Evolutionary conservation across 2,797 vertebrate species (phyloP), one percentile per base, ranked within the genome.

Genomic region (Ceyx erithaca): DNA sequence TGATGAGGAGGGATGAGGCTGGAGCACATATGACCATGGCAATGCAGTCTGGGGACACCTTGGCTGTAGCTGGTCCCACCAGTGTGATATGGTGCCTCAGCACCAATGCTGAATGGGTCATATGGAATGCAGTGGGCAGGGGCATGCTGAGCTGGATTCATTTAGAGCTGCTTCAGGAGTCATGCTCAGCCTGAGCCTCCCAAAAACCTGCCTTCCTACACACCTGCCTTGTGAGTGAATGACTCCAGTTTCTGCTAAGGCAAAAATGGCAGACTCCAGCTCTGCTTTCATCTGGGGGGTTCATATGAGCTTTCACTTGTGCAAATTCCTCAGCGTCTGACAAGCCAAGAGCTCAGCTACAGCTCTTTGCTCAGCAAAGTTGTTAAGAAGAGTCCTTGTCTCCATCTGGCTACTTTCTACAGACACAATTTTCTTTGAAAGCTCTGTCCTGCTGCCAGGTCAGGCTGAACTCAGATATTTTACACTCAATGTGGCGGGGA

Each of bases 61-160:
- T 5, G 3, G 28, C 57, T 80, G 52, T 33, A 49, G 45, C 12
- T 0, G 0, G 20, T 49, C 21, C 54, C 3, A 1, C 26, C 0
- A 5, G 20, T 1, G 1, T 8, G 45, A 54, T 21, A 17, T 2
- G 4, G 33, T 45, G 25, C 13, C 35, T 79, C 43, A 54, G 59
- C n/a, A 40, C 0, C 0, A 46, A 7, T 20, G 52, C 21, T 41
- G 67, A 64, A 55, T 0, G 1, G 1, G 1, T 40, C 1, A 1
- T 26, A 30, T 61, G 72, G 28, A 64, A 8, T 2, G 1, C 1
- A 8, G 4, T 3, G 3, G 37, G 13, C 43, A 61, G 58, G 23
- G 45, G 20, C 0, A 1, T 45, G 21, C 28, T 61, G 46, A 64
- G 45, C 17, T 33, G 20, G 30, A n/a, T 0, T 1, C 18, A 64